These are phyloP conservation scores for Meriones unguiculatus DNA, from an alignment of 2,113 vertebrate genomes.

Conservation along the genomic window DNA sequence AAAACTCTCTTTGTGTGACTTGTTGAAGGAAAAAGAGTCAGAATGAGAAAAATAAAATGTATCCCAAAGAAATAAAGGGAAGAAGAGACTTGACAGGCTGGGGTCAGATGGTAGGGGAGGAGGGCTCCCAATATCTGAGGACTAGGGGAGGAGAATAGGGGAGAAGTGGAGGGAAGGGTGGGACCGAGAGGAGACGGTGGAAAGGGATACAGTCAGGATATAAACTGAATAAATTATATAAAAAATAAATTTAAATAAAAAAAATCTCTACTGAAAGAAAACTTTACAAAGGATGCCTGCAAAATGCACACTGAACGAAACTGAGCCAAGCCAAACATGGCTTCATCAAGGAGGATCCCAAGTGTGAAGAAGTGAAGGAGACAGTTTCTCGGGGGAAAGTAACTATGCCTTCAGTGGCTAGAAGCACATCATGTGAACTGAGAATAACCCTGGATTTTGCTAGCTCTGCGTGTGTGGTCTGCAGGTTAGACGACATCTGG, in stretches of 20 bases:
- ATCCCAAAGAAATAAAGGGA: neutral
- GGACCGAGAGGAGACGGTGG: too few relatives aligned
- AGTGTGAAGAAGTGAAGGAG: slow-evolving; percentile 56
- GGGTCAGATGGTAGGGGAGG: too few relatives aligned
- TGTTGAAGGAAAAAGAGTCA: neutral
- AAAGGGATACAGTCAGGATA: too few relatives aligned
- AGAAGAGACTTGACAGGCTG: neutral
- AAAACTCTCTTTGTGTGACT: neutral
- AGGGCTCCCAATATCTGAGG: too few relatives aligned
- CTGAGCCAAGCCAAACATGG: neutral
- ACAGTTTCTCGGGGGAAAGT: slow-evolving; percentile 28
- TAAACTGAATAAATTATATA: too few relatives aligned
- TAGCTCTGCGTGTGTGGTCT: neutral
- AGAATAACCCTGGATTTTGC: neutral
- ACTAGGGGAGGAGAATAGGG: too few relatives aligned
- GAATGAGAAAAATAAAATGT: neutral
- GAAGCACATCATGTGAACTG: neutral
- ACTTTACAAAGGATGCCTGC: neutral
- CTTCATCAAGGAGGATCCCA: neutral
- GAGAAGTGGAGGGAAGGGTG: too few relatives aligned
- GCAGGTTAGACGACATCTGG: neutral
- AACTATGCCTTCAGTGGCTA: neutral
- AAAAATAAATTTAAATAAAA: too few relatives aligned
- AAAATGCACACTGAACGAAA: neutral
- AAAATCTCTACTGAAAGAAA: too few relatives aligned